Evolutionary conservation across 2,797 vertebrate species (phyloP).

Genomic region (Hafferia zeledoni): DNA sequence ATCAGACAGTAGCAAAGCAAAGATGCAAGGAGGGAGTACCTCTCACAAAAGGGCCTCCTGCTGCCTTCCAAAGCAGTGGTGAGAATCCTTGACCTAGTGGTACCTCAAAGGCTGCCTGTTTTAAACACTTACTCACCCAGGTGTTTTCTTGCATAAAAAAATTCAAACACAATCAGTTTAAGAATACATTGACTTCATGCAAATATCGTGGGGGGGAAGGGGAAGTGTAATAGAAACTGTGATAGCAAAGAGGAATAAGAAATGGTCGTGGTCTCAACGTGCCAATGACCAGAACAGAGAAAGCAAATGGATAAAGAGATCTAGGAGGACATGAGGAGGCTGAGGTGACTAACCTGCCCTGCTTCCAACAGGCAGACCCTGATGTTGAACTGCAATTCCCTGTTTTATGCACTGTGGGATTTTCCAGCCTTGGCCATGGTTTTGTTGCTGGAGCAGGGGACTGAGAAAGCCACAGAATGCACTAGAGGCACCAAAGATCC

Average conservation of each 20-base stretch:
- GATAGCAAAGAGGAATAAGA: neutral
- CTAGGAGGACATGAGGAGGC: rapidly evolving
- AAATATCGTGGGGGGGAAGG: neutral
- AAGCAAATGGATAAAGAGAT: neutral
- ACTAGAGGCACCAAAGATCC: neutral
- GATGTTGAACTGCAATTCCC: neutral
- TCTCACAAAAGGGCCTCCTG: neutral
- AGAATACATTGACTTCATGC: neutral
- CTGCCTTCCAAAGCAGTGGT: neutral
- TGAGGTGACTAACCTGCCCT: neutral
- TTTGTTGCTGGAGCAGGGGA: neutral
- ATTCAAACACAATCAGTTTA: neutral
- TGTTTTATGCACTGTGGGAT: neutral
- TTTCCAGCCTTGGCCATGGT: neutral
- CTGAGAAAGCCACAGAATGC: neutral
- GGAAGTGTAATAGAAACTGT: neutral
- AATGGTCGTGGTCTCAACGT: neutral
- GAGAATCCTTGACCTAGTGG: neutral
- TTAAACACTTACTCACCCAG: neutral
- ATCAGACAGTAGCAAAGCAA: neutral
- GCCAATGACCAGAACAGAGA: neutral
- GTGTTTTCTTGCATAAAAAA: neutral
- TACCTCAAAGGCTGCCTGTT: neutral
- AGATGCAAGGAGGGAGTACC: neutral
- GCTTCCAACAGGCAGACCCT: neutral